Percentiles rank a stretch among this genome's conserved stretches.
Conservation (phyloP, 2,797 vertebrate species). For the Neosilurus mollespiculum region DNA sequence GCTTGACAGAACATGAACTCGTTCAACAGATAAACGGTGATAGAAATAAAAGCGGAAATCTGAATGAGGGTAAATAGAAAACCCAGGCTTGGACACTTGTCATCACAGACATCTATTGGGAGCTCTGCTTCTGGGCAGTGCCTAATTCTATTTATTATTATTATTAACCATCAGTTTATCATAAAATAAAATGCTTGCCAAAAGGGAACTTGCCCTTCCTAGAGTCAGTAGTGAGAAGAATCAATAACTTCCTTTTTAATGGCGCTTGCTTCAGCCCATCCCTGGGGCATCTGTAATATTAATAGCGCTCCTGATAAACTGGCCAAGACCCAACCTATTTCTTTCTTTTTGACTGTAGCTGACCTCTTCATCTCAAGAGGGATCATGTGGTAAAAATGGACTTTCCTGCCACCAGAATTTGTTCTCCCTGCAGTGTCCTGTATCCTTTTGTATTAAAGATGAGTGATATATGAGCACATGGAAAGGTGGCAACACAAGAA, state of each 20-base stretch:
- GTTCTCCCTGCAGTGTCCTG: conserved; percentile 49
- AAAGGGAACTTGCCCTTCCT: conserved; percentile 64
- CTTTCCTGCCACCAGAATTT: conserved; percentile 47
- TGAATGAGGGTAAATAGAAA: no score
- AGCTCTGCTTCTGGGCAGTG: no score
- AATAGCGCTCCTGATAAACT: conserved; percentile 67
- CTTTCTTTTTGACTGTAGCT: conserved; percentile 60
- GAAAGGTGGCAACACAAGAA: conserved; percentile 54
- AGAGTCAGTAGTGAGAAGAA: conserved; percentile 74
- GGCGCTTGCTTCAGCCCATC: conserved; percentile 60
- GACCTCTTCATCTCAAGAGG: conserved; percentile 56
- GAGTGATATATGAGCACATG: conserved; percentile 55
- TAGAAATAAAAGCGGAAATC: no score
- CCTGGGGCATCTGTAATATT: conserved; percentile 60
- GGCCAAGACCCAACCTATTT: conserved; percentile 49
- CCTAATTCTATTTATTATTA: conserved; percentile 53
- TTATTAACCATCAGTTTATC: conserved; percentile 58
- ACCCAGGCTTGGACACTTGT: no score
- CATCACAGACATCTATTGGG: no score
- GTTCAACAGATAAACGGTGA: no score
- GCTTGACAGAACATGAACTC: no score
- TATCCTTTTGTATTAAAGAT: conserved; percentile 54
- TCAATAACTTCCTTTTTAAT: conserved; percentile 71
- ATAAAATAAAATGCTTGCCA: conserved; percentile 62
- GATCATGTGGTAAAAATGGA: conserved; percentile 54